A percentile compares a stretch with the other conserved stretches of the same genome.
These are phyloP conservation scores for Cephus cinctus DNA, from an alignment of 1,140 invertebrate genomes.

Conservation along the genomic window DNA sequence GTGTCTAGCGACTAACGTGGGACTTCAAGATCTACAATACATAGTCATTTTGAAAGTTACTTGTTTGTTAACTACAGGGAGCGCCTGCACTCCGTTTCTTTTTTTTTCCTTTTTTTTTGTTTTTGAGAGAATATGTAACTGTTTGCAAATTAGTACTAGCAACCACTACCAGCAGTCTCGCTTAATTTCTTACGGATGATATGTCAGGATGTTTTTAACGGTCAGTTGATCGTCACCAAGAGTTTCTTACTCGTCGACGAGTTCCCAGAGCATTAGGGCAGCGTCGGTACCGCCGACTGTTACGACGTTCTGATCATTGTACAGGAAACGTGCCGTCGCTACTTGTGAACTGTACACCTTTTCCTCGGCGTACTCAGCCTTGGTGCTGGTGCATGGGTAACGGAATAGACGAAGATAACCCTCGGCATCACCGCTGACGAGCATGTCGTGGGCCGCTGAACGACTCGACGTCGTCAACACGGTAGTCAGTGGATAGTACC, in stretches of 20 bases:
- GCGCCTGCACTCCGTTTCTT: constrained; percentile 38
- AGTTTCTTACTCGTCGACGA: constrained; percentile 79
- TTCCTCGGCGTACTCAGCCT: constrained; percentile 83
- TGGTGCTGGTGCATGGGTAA: constrained; percentile 78
- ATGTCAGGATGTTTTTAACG: too few species aligned
- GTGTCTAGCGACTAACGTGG: too few species aligned
- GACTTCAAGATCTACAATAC: too few species aligned
- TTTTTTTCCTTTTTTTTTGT: too few species aligned
- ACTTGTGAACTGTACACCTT: constrained; percentile 88
- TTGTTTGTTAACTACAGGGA: too few species aligned
- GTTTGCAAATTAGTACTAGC: too few species aligned
- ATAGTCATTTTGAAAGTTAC: too few species aligned
- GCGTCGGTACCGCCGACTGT: constrained; percentile 91
- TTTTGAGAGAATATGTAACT: too few species aligned
- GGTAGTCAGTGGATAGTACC: constrained; percentile 80
- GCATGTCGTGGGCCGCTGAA: constrained; percentile 77
- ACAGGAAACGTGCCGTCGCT: constrained; percentile 77
- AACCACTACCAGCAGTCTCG: too few species aligned
- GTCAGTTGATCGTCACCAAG: too few species aligned
- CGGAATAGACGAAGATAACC: constrained; percentile 89
- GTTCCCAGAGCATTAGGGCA: constrained; percentile 88
- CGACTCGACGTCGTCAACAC: constrained; percentile 78
- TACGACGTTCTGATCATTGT: constrained; percentile 82
- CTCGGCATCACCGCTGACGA: constrained; percentile 87
- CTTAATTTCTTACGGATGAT: too few species aligned